phyloP scores from a whole-genome alignment of 2,797 vertebrate genomes.

The Avahi laniger region DNA sequence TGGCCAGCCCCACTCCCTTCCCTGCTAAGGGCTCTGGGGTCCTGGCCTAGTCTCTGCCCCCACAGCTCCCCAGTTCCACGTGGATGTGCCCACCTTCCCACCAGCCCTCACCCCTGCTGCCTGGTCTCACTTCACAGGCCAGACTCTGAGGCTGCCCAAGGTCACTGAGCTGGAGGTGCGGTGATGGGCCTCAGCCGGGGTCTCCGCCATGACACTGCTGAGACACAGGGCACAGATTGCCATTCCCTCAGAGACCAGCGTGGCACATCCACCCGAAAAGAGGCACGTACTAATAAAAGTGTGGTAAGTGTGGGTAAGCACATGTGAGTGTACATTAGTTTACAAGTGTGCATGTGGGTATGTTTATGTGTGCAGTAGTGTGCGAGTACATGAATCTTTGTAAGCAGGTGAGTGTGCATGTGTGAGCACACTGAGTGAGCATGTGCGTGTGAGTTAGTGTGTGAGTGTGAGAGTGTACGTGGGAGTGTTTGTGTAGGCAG shows the following conservation, averaged over 20 bases:
- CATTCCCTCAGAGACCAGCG: not conserved
- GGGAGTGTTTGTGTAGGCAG: not conserved
- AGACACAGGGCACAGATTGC: not conserved
- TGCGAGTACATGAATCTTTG: not conserved
- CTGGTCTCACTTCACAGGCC: not conserved
- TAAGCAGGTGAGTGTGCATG: not conserved
- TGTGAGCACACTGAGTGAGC: not conserved
- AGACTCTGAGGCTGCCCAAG: too few species aligned
- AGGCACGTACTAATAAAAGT: too few species aligned
- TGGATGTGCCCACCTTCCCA: not conserved
- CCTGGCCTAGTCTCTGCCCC: not conserved
- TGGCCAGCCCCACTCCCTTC: not conserved
- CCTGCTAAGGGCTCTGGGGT: not conserved
- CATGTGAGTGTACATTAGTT: not conserved
- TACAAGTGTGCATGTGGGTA: not conserved
- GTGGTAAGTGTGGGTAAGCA: not conserved
- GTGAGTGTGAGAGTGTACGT: not conserved
- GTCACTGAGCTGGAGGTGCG: not conserved
- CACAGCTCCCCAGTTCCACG: not conserved
- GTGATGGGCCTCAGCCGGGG: not conserved
- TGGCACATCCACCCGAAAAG: not conserved
- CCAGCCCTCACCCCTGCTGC: not conserved
- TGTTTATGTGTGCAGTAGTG: too few species aligned
- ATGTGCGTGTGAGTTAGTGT: not conserved
- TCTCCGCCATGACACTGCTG: not conserved